Percentiles rank a stretch among this genome's conserved stretches.
Evolutionary conservation across 2,113 vertebrate genomes (phyloP).

Genomic region (Pollimyrus isidori): DNA sequence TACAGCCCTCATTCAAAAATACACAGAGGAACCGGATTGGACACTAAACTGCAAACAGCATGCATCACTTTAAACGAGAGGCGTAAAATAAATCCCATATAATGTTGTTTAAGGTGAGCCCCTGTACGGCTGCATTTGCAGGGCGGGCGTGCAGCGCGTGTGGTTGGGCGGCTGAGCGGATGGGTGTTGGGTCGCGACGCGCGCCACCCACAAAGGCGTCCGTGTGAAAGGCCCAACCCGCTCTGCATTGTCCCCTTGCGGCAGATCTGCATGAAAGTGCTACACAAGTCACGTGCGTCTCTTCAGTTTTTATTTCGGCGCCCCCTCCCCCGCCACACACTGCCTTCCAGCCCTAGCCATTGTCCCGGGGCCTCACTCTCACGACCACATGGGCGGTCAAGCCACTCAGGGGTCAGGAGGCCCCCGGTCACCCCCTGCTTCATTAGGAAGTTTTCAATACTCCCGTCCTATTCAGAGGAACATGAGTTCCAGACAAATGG

Average conservation of each 20-base stretch:
- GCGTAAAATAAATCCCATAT: neutral
- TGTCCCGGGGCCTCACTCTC: slow-evolving; percentile 48
- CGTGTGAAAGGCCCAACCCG: neutral
- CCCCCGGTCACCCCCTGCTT: slow-evolving; percentile 41
- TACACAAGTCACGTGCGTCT: slow-evolving; percentile 48
- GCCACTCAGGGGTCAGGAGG: slow-evolving; percentile 34
- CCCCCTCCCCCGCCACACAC: slow-evolving; percentile 35
- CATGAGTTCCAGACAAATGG: slow-evolving; percentile 35
- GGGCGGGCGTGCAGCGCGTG: neutral
- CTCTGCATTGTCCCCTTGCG: slow-evolving; percentile 35
- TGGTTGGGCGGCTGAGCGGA: neutral
- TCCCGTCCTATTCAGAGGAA: slow-evolving; percentile 46
- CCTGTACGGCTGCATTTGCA: neutral
- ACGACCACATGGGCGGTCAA: slow-evolving; percentile 62
- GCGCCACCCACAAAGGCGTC: slow-evolving; percentile 28
- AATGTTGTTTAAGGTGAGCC: neutral
- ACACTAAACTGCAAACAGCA: neutral
- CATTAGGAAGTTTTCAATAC: slow-evolving; percentile 56
- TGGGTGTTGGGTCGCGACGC: slow-evolving; percentile 22
- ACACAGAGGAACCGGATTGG: neutral
- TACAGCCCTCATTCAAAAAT: neutral
- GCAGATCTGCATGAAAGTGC: slow-evolving; percentile 61
- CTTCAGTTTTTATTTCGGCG: slow-evolving; percentile 50
- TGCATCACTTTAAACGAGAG: neutral
- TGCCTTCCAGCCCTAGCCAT: slow-evolving; percentile 49